Conservation (phyloP, 2,888 invertebrate species). For the Anodontia alba region DNA sequence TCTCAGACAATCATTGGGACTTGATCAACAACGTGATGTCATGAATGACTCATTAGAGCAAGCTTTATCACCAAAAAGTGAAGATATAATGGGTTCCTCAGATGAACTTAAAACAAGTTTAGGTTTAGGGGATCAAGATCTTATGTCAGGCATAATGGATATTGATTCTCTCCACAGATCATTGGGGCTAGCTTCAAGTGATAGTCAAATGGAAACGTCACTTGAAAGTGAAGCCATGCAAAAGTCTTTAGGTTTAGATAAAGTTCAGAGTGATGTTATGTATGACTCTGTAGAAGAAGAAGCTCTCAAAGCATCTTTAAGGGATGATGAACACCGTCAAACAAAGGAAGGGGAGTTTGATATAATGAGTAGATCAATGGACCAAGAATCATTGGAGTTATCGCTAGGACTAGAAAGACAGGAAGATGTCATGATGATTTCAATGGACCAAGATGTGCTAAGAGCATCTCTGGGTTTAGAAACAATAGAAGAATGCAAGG, state of each 20-base stretch:
- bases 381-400: constrained; percentile 32
- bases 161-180: constrained; percentile 61
- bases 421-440: constrained; percentile 51
- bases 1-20: constrained; percentile 49
- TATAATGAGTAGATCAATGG: constrained; percentile 44
- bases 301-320: constrained; percentile 45
- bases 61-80: constrained; percentile 15
- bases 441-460: constrained; percentile 60
- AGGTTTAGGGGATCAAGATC: constrained; percentile 49
- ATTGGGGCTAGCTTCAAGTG: constrained; percentile 57
- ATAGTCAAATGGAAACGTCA: constrained; percentile 30
- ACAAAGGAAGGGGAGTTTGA: neutral
- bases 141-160: constrained; percentile 56
- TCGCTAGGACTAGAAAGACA: constrained; percentile 39
- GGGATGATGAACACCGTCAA: constrained; percentile 20
- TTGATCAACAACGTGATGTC: constrained; percentile 32
- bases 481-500: constrained; percentile 27
- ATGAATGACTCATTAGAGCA: constrained; percentile 59
- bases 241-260: constrained; percentile 20
- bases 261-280: constrained; percentile 43
- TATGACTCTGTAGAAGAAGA: constrained; percentile 53
- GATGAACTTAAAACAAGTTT: constrained; percentile 54
- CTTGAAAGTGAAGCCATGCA: constrained; percentile 13
- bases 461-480: constrained; percentile 51
- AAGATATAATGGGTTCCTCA: constrained; percentile 36